Conservation (phyloP, 2,113 vertebrate genomes). For the Crotalus helleri region DNA sequence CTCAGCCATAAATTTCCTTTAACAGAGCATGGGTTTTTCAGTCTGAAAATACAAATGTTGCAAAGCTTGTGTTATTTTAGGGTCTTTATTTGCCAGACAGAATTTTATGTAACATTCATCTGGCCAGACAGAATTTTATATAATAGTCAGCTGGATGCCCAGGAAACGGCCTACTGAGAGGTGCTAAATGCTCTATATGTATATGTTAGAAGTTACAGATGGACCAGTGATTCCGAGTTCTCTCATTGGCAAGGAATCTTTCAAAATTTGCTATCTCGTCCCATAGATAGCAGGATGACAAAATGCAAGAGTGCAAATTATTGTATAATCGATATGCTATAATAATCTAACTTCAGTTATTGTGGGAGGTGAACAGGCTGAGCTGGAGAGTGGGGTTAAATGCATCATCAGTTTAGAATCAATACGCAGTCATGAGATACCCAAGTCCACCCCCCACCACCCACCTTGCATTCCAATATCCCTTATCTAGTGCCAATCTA, state of each 20-base stretch:
- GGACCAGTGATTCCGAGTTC: background rate
- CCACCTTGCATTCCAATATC: too few species aligned
- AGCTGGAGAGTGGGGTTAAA: too few species aligned
- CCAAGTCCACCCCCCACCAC: too few species aligned
- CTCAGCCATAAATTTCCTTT: background rate
- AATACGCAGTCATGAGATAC: too few species aligned
- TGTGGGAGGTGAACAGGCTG: too few species aligned
- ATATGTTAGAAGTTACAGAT: background rate
- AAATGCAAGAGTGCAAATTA: background rate
- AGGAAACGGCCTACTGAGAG: background rate
- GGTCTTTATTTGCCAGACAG: background rate
- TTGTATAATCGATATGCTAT: background rate
- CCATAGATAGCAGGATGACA: background rate
- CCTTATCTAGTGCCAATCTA: too few species aligned
- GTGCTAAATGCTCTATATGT: background rate
- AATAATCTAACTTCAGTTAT: background rate
- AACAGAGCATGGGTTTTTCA: background rate
- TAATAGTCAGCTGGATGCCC: background rate
- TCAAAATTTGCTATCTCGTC: background rate
- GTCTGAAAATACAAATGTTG: background rate
- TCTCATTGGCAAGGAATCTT: background rate
- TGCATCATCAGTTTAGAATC: too few species aligned
- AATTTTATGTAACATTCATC: background rate
- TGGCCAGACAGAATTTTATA: background rate
- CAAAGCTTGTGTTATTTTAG: background rate